Percentiles rank a stretch among this genome's conserved stretches.
phyloP scores from a whole-genome alignment of 2,113 vertebrate species.

The Athene cunicularia region DNA sequence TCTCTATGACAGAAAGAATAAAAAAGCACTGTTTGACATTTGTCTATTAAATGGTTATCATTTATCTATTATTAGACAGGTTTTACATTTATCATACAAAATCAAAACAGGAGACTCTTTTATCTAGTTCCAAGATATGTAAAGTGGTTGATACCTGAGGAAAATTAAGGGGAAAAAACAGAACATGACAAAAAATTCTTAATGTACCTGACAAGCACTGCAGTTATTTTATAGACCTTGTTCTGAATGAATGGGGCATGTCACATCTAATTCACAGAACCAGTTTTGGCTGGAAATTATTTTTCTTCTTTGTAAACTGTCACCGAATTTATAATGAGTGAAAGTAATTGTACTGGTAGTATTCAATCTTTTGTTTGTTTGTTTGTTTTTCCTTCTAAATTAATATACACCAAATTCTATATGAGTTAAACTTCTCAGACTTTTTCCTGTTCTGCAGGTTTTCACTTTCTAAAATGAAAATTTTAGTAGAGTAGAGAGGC shows the following conservation, averaged over 20 bases:
- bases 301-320: background rate
- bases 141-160: background rate
- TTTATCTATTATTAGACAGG: background rate
- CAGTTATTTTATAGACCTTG: background rate
- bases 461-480: background rate
- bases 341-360: background rate
- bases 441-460: background rate
- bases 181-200: background rate
- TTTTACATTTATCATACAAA: background rate
- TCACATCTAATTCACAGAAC: background rate
- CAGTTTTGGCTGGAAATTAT: background rate
- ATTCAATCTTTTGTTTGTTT: background rate
- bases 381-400: too few species aligned
- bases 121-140: background rate
- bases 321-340: background rate
- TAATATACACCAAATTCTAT: background rate
- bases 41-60: background rate
- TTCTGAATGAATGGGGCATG: background rate
- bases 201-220: background rate
- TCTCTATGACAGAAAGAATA: background rate
- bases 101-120: background rate
- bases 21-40: background rate
- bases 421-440: background rate
- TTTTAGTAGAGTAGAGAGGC: background rate
- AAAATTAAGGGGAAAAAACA: background rate